Evolutionary conservation across 2,113 vertebrate genomes (phyloP), one percentile per base, ranked within the genome.

Genomic region (Percopsis transmontana): DNA sequence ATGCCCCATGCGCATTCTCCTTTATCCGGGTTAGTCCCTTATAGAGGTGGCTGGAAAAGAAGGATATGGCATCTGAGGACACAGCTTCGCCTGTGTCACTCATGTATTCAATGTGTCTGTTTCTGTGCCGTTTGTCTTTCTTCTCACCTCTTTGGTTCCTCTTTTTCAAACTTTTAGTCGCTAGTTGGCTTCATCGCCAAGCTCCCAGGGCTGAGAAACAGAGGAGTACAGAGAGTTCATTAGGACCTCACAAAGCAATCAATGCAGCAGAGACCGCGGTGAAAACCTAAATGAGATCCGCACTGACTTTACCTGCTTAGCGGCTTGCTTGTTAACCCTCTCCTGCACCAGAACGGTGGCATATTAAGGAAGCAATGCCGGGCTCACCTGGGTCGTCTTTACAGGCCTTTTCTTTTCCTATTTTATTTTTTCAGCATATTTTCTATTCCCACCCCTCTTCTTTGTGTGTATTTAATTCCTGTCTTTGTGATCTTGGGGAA

Each of bases 231-330:
- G 70, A 20, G 50, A 87, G 87, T 91, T 91, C 85, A 87, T 91
- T 90, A 90, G 75, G 82, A 81, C 74, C 78, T 82, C 78, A 80
- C 80, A 75, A 54, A 77, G 75, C 85, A 91, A 90, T 91, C 88
- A 91, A 87, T 91, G 85, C 80, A 74, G 76, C 64, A 44, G 75
- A 85, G 76, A 84, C 80, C 67, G 51, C 60, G 19, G 77, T 61
- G 69, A 84, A 85, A 86, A 79, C 83, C 75, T 84, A 91, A 91
- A 91, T 90, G 72, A 88, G 86, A 81, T 90, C 88, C 85, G 79
- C 74, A 82, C 89, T 89, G 86, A 86, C 77, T 85, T 82, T 63
- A 80, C 81, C 86, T 88, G 72, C 82, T 82, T 72, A 87, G 72
- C 77, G 62, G 80, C 77, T 81, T 63, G 70, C 82, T 76, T 86